Conservation (phyloP, 2,888 invertebrate species). For the Octonoba sinensis region DNA sequence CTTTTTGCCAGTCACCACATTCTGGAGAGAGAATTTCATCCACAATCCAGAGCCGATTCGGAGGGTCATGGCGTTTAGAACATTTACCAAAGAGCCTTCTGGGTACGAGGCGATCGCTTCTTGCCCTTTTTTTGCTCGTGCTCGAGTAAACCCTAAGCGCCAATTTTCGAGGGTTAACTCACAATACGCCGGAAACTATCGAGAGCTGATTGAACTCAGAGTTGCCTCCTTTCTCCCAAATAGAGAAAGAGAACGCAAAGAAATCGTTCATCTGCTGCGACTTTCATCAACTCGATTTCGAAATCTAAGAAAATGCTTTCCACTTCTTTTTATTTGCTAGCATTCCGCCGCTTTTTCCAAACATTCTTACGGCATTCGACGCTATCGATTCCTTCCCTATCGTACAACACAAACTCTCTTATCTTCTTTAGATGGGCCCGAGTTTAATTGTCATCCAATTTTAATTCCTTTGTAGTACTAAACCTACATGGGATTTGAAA, state of each 20-base stretch:
- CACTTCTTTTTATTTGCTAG: no score
- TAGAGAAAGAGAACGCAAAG: constrained; percentile 23
- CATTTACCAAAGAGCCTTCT: constrained; percentile 17
- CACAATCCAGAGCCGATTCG: constrained; percentile 50
- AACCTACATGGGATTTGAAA: no score
- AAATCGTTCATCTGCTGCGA: background rate
- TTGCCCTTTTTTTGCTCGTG: constrained; percentile 40
- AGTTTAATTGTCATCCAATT: no score
- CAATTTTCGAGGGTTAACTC: constrained; percentile 60
- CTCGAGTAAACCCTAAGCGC: constrained; percentile 59
- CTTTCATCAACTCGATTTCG: no score
- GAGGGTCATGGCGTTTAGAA: constrained; percentile 59
- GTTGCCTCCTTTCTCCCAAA: constrained; percentile 28
- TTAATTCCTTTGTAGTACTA: no score
- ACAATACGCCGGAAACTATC: constrained; percentile 15
- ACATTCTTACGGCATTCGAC: no score
- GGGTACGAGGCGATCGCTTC: constrained; percentile 5
- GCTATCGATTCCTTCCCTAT: no score
- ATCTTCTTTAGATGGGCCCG: no score
- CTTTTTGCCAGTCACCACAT: constrained; percentile 15
- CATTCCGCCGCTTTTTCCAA: no score
- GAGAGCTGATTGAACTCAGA: constrained; percentile 61
- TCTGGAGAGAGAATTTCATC: constrained; percentile 33
- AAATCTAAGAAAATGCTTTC: no score
- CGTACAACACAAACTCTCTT: no score